Conservation (phyloP, 2,797 vertebrate species). For the Eidolon dupreanum region DNA sequence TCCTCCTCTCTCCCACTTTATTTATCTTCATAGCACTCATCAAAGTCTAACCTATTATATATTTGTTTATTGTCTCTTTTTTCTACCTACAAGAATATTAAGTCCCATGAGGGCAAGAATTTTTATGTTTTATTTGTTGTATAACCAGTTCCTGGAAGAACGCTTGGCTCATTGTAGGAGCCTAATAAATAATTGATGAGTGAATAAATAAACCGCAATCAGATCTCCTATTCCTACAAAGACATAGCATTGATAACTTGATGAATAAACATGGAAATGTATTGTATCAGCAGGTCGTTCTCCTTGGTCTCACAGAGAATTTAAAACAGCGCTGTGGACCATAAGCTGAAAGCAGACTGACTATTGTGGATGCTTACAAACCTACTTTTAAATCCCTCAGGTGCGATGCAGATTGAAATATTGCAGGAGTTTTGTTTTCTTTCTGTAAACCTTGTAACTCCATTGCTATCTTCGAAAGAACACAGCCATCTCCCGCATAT, state of each 20-base stretch:
- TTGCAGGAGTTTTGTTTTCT: background rate
- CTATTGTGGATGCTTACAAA: background rate
- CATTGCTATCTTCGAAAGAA: background rate
- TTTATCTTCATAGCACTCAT: background rate
- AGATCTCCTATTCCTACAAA: background rate
- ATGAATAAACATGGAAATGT: background rate
- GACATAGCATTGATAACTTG: background rate
- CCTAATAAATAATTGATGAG: background rate
- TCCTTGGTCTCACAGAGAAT: background rate
- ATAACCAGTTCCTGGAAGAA: background rate
- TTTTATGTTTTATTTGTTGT: background rate
- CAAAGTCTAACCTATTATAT: background rate
- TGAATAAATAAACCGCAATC: background rate
- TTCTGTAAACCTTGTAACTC: background rate
- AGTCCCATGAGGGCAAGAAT: background rate
- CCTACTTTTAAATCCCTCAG: background rate
- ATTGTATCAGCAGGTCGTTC: background rate
- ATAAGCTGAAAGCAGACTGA: background rate
- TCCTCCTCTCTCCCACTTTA: background rate
- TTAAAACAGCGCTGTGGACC: background rate
- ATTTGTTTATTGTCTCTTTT: background rate
- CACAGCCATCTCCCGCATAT: background rate
- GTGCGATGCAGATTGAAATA: background rate
- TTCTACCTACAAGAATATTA: background rate
- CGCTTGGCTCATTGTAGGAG: background rate